Percentiles rank a stretch among this genome's conserved stretches.
phyloP scores from a whole-genome alignment of 92 coral and sea anemone species.

The Isaurus tuberculatus region DNA sequence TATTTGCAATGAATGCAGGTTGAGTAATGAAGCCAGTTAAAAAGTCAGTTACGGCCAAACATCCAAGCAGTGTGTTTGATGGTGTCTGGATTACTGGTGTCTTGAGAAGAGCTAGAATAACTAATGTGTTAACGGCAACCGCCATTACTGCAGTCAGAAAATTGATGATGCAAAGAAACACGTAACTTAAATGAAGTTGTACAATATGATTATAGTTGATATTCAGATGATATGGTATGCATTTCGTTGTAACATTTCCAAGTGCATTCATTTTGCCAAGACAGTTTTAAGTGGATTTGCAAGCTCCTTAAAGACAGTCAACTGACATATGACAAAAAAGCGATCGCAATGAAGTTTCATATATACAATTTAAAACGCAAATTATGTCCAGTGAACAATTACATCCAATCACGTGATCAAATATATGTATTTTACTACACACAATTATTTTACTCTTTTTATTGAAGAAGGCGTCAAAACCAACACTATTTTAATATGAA shows the following conservation, averaged over 20 bases:
- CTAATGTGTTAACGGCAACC: neutral
- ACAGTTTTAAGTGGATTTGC: neutral
- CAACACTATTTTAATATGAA: too few species aligned
- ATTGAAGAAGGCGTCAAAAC: too few species aligned
- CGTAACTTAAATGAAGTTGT: conserved; percentile 2
- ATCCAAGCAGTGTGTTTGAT: conserved; percentile 12
- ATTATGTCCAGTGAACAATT: neutral
- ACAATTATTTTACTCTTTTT: too few species aligned
- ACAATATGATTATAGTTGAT: conserved; percentile 26
- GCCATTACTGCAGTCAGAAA: neutral
- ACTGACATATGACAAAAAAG: too few species aligned
- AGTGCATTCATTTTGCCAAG: neutral
- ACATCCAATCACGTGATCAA: too few species aligned
- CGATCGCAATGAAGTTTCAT: too few species aligned
- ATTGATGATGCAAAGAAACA: conserved; percentile 11
- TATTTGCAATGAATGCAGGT: conserved; percentile 34
- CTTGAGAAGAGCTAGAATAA: conserved; percentile 11
- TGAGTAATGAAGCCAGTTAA: conserved; percentile 30
- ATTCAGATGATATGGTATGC: conserved; percentile 20
- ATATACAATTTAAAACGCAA: neutral
- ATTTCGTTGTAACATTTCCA: neutral
- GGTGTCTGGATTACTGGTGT: conserved; percentile 34
- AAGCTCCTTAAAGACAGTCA: too few species aligned
- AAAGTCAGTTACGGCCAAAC: conserved; percentile 32
- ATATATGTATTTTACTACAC: too few species aligned